phyloP scores from a whole-genome alignment of 2,888 invertebrate genomes.

The Nymphalis polychloros region DNA sequence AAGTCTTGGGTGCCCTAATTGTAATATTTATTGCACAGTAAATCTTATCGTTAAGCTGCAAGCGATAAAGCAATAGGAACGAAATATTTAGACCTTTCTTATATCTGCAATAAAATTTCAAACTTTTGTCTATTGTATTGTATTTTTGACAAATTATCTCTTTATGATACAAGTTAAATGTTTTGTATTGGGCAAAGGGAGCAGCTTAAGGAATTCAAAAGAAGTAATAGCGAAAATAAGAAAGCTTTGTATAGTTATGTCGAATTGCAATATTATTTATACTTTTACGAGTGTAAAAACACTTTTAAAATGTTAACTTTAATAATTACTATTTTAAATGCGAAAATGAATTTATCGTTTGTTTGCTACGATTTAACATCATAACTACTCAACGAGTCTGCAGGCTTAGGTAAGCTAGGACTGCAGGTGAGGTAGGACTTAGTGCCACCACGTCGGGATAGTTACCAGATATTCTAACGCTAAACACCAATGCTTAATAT shows the following conservation, averaged over 20 bases:
- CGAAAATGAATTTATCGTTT: too few relatives aligned
- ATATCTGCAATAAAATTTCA: conserved; percentile 29
- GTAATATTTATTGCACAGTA: conserved; percentile 58
- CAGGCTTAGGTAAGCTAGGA: too few relatives aligned
- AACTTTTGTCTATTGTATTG: conserved; percentile 30
- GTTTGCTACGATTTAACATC: too few relatives aligned
- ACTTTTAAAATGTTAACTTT: too few relatives aligned
- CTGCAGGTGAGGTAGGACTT: too few relatives aligned
- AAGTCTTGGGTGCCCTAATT: conserved; percentile 58
- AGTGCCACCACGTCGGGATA: too few relatives aligned
- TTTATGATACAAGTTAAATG: conserved; percentile 22
- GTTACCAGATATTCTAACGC: too few relatives aligned
- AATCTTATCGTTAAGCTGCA: conserved; percentile 53
- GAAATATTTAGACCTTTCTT: conserved; percentile 34
- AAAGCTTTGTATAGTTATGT: neutral
- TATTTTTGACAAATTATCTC: conserved; percentile 10
- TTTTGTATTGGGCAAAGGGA: conserved; percentile 15
- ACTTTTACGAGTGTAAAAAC: neutral
- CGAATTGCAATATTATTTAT: neutral
- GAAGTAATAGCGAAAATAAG: neutral
- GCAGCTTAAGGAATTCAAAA: conserved; percentile 6
- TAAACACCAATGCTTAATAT: too few relatives aligned
- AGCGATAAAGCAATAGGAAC: conserved; percentile 40
- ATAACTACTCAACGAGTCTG: too few relatives aligned
- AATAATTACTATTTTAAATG: too few relatives aligned